phyloP scores from a whole-genome alignment of 2,888 invertebrate genomes.

The Beris morrisii region DNA sequence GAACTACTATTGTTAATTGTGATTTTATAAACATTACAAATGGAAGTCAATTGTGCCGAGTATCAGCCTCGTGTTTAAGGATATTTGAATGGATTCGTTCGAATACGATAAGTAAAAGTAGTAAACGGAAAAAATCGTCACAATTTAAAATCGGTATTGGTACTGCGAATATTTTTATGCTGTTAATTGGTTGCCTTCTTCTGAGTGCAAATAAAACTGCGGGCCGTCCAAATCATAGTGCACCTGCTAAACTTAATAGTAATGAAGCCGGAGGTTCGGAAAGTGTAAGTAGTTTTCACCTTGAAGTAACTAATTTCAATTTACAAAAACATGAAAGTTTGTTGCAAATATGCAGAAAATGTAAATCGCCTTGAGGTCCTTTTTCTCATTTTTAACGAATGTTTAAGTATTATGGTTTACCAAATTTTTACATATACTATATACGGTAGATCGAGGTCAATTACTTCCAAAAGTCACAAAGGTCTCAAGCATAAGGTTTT shows the following conservation, averaged over 20 bases:
- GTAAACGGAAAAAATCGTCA: slow-evolving; percentile 12
- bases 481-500: no score
- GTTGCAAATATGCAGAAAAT: no score
- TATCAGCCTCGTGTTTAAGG: slow-evolving; percentile 24
- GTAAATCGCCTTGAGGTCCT: no score
- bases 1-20: slow-evolving; percentile 33
- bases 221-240: slow-evolving; percentile 50
- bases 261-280: slow-evolving; percentile 27
- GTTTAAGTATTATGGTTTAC: no score
- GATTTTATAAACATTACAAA: slow-evolving; percentile 25
- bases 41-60: slow-evolving; percentile 29
- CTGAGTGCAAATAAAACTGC: slow-evolving; percentile 47
- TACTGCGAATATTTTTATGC: slow-evolving; percentile 15
- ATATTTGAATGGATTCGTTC: slow-evolving; percentile 25
- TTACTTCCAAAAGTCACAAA: no score
- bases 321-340: no score
- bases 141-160: slow-evolving; percentile 13
- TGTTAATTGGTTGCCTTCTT: slow-evolving; percentile 33
- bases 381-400: no score
- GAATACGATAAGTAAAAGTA: slow-evolving; percentile 13
- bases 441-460: no score
- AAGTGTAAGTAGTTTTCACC: slow-evolving; percentile 29
- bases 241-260: slow-evolving; percentile 31
- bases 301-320: no score
- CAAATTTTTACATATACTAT: no score